phyloP scores from a whole-genome alignment of 1,140 invertebrate species.

The Teleogryllus occipitalis region DNA sequence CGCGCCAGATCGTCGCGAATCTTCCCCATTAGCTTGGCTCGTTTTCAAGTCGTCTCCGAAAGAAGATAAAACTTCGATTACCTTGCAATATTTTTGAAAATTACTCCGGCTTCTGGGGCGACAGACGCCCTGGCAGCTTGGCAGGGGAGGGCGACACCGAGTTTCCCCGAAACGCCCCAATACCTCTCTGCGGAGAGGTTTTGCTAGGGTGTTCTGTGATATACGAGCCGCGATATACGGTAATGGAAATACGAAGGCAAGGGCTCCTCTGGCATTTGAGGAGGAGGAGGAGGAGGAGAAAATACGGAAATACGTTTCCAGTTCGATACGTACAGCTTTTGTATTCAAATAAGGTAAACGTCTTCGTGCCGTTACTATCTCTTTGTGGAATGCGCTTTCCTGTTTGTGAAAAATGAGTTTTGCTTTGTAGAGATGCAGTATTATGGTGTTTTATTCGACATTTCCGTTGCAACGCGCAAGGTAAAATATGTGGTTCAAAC shows the following conservation, averaged over 20 bases:
- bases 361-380: background rate
- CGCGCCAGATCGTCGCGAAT: background rate
- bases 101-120: background rate
- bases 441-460: no score
- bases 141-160: no score
- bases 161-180: background rate
- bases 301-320: background rate
- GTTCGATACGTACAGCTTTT: background rate
- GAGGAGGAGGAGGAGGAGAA: background rate
- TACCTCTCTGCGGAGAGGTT: background rate
- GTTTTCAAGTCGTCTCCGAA: background rate
- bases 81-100: background rate
- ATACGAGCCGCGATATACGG: background rate
- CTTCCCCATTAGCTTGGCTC: background rate
- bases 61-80: constrained; percentile 5
- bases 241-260: constrained; percentile 4
- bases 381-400: background rate
- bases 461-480: no score
- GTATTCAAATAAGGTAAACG: background rate
- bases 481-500: no score
- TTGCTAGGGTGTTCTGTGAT: background rate
- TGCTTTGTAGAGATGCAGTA: no score
- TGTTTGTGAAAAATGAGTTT: no score
- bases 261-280: background rate
- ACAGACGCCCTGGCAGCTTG: background rate